Evolutionary conservation across 2,113 vertebrate species (phyloP), one percentile per base, ranked within the genome.

Genomic region (Catagonus wagneri): DNA sequence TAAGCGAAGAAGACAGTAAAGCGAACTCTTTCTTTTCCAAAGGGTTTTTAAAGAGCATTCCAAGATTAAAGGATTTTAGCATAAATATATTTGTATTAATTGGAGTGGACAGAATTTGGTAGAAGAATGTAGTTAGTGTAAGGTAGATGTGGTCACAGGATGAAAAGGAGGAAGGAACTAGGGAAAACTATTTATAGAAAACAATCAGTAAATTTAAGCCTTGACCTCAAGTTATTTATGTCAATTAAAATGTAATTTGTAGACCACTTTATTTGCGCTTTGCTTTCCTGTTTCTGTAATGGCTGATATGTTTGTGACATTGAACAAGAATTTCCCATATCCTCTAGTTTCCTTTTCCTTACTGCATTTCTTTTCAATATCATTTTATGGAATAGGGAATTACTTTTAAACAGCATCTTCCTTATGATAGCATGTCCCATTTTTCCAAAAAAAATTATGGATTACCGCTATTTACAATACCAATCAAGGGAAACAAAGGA

Each of bases 381-480:
- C 16, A 25, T 94, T 78, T 92, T 95, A 15, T 65, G 25, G 0
- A 8, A 93, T 83, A 61, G 72, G 4, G 58, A 89, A 7, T 89
- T 76, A 56, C 34, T 93, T 95, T 87, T 81, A 44, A 89, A 44
- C 81, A n/a, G 17, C 19, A 88, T 94, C 14, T 95, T 97, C 66
- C 10, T 65, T 80, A 66, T 63, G 20, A 86, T 60, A 60, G 0
- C 11, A 22, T 60, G 88, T 80, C 92, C 23, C 39, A 63, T 22
- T 97, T n/a, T 89, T 39, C 60, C 23, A 69, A 84, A 97, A 85
- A 19, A 92, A 90, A 44, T 85, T 95, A 75, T 50, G 96, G 69
- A 89, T 94, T 96, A 84, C 61, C 69, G 89, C 89, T 76, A 94
- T 98, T 98, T 98, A 93, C 12, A 90, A 93, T 83, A 96, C 96